These are phyloP conservation scores for Patella depressa DNA, from an alignment of 2,888 invertebrate genomes.

Conservation along the genomic window DNA sequence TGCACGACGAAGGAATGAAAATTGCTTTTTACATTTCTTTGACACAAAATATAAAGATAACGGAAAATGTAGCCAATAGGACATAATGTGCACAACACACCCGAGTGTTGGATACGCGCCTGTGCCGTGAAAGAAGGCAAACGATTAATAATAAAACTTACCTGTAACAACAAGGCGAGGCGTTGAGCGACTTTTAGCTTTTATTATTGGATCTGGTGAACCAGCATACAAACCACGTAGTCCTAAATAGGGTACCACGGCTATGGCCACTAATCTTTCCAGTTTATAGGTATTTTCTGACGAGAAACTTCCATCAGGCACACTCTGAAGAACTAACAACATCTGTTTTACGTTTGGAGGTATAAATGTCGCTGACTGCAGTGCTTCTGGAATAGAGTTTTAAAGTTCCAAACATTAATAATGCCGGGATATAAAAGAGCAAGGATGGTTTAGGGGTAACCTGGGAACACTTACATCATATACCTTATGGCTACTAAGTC, in stretches of 20 bases:
- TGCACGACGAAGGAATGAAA: too few species aligned
- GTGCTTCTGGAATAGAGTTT: constrained; percentile 39
- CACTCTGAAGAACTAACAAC: constrained; percentile 61
- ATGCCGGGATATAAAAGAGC: too few species aligned
- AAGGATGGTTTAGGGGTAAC: too few species aligned
- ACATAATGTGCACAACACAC: too few species aligned
- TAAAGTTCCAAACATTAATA: too few species aligned
- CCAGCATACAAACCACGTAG: constrained; percentile 66
- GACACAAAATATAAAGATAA: too few species aligned
- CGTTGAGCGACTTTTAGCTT: constrained; percentile 30
- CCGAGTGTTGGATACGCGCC: too few species aligned
- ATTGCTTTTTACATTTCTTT: too few species aligned
- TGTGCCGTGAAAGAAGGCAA: too few species aligned
- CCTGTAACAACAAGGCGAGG: constrained; percentile 23
- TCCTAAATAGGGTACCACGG: constrained; percentile 65
- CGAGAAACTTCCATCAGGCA: constrained; percentile 62
- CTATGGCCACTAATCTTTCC: constrained; percentile 66
- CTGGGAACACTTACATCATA: too few species aligned
- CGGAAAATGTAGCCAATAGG: too few species aligned
- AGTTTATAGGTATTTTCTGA: constrained; percentile 62
- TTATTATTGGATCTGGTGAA: constrained; percentile 52
- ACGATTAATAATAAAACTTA: background rate
- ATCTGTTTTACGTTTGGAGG: constrained; percentile 59
- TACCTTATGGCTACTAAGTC: too few species aligned
- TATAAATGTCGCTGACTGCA: constrained; percentile 28